Evolutionary conservation across 2,888 invertebrate species (phyloP).

Genomic region (Hyppa rectilinea): DNA sequence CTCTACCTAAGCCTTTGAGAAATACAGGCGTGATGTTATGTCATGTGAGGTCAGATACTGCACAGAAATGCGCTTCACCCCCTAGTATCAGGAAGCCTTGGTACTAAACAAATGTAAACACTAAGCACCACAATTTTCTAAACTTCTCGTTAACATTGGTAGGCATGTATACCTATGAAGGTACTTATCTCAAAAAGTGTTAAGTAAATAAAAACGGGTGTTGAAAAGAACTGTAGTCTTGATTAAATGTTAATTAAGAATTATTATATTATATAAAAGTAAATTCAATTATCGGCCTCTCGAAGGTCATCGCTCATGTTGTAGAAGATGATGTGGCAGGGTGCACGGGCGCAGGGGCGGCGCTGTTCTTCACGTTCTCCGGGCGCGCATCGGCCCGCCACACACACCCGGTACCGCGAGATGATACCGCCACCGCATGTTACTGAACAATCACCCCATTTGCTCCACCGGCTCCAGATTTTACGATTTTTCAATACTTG

Average conservation of each 20-base stretch:
- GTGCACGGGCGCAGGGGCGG: conserved; percentile 76
- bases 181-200: background rate
- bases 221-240: background rate
- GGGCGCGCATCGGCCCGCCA: conserved; percentile 82
- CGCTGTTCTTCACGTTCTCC: conserved; percentile 84
- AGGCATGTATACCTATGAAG: background rate
- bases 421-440: conserved; percentile 81
- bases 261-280: background rate
- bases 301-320: conserved; percentile 61
- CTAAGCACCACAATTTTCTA: background rate
- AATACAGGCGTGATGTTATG: no score
- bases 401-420: conserved; percentile 77
- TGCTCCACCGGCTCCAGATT: conserved; percentile 86
- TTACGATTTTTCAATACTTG: conserved; percentile 76
- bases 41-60: no score
- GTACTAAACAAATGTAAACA: background rate
- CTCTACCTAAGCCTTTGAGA: no score
- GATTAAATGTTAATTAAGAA: background rate
- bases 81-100: background rate
- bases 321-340: conserved; percentile 67
- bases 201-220: background rate
- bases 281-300: conserved; percentile 53
- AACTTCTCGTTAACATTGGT: background rate
- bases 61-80: no score
- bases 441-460: conserved; percentile 84